Percentiles rank a stretch among this genome's conserved stretches.
Conservation (phyloP, 2,888 invertebrate species). For the Autographa pulchrina region DNA sequence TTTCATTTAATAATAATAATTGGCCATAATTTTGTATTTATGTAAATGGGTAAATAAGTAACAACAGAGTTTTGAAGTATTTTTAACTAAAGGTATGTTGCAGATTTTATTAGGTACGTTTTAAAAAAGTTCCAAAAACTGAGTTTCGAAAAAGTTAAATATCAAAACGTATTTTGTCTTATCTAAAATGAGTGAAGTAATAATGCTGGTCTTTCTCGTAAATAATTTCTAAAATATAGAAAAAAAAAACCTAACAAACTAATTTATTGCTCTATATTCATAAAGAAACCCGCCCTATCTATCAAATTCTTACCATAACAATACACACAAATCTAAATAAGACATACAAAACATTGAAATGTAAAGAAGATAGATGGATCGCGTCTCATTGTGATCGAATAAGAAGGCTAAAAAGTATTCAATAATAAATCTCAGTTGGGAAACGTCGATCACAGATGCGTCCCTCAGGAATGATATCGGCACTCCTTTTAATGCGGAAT, state of each 20-base stretch:
- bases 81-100: too few species aligned
- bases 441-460: conserved; percentile 86
- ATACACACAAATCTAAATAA: conserved; percentile 51
- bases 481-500: conserved; percentile 78
- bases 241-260: too few species aligned
- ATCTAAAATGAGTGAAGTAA: too few species aligned
- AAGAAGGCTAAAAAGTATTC: conserved; percentile 79
- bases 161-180: too few species aligned
- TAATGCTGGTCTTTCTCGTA: too few species aligned
- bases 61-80: too few species aligned
- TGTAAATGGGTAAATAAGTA: too few species aligned
- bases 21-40: too few species aligned
- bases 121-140: too few species aligned
- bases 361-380: conserved; percentile 79
- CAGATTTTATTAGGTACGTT: too few species aligned
- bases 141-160: too few species aligned
- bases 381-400: conserved; percentile 75
- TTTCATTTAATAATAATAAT: background rate
- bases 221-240: too few species aligned
- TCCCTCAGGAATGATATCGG: conserved; percentile 73
- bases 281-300: background rate
- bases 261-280: background rate
- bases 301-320: conserved; percentile 52
- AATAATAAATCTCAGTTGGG: conserved; percentile 83
- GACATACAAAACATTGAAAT: conserved; percentile 61